Base-by-base conservation (phyloP, 2,113 vertebrate genomes). In the Sciurus niger region DNA sequence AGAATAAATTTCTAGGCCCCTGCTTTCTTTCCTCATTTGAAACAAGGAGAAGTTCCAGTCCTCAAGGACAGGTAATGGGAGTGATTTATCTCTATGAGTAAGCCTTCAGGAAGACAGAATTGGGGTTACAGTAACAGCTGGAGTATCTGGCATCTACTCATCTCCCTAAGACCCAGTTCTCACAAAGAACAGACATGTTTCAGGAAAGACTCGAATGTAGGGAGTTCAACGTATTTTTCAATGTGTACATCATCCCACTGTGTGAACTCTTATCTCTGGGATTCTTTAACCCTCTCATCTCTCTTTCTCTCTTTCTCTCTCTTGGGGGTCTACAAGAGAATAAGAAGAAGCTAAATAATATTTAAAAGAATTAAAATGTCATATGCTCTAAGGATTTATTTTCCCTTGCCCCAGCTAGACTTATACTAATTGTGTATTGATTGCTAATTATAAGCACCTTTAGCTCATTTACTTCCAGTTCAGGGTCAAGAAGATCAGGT, bases 361-460 rank as follows among this genome's bases (percentile, higher is more conserved):
- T 25, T n/a, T 65, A 67, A 85, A 85, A 8, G 37, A 53, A 68
- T 83, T 63, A 70, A 93, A 95, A 86, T 46, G 11, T 32, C 68
- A 22, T 86, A 24, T 85, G 84, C 63, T 87, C 74, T 79, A 70
- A 97, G 79, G 68, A 96, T 92, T 88, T 93, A 37, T 92, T 80
- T 97, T 77, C 65, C 60, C 63, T 78, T 94, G 37, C 37, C 24
- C 58, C 32, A 76, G 68, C 78, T 63, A 97, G 78, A 80, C 55
- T 83, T 83, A 55, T 63, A 74, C 84, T 97, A 93, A 97, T 94
- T 97, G 83, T 91, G 28, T 93, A 94, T 84, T 94, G 95, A 95
- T 94, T 96, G 96, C 53, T 96, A 94, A 97, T 96, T 96, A 96
- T 86, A 95, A 94, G 89, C 93, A 96, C 86, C 85, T 95, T 97